Conservation (phyloP, 2,888 invertebrate species). For the Phlogophora meticulosa region DNA sequence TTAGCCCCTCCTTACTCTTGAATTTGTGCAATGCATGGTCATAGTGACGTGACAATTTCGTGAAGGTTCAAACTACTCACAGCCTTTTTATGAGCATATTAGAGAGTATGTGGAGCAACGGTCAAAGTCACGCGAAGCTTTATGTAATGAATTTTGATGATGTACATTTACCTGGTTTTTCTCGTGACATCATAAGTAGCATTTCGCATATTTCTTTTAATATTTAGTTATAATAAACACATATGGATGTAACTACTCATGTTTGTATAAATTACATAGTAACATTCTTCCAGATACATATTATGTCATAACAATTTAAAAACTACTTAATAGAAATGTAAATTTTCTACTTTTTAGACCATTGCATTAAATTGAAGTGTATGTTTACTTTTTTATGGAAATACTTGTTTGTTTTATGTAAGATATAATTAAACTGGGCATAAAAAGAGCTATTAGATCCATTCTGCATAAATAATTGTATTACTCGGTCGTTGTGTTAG, state of each 20-base stretch:
- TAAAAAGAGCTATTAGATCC: conserved; percentile 15
- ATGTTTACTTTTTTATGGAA: conserved; percentile 45
- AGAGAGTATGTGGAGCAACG: conserved; percentile 31
- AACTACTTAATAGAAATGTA: conserved; percentile 5
- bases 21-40: conserved; percentile 4
- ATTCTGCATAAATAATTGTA: conserved; percentile 18
- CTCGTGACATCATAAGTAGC: background rate
- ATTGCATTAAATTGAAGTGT: conserved; percentile 11
- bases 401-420: conserved; percentile 57
- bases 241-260: background rate
- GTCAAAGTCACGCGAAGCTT: conserved; percentile 50
- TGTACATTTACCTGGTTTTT: background rate
- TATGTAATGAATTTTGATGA: conserved; percentile 39
- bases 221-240: background rate
- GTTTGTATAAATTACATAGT: background rate
- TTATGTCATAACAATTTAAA: conserved; percentile 31
- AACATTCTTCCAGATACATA: background rate
- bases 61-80: conserved; percentile 16
- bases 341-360: conserved; percentile 40
- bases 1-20: background rate
- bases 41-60: conserved; percentile 26
- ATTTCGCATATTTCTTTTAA: no score
- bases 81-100: conserved; percentile 9
- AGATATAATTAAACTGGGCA: conserved; percentile 32
- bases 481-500: conserved; percentile 5